Evolutionary conservation across 2,888 invertebrate species (phyloP), one percentile per base, ranked within the genome.

Genomic region (Noctua janthina): DNA sequence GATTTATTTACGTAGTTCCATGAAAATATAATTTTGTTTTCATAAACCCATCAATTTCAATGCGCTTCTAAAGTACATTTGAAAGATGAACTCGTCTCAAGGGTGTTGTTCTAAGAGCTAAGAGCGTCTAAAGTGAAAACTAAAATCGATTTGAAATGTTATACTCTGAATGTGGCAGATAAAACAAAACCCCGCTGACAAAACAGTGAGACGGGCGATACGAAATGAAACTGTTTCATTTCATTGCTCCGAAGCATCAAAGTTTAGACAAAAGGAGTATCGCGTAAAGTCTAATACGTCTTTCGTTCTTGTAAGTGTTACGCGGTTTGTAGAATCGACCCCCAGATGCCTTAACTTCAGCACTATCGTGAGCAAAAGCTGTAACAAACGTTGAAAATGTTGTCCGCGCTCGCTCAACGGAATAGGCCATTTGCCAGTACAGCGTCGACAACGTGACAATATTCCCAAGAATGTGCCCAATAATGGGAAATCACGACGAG

Each of bases 381-480:
- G 91, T 92, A 89, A 92, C 90, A 90, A 92, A 90, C 90, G 88
- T 85, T 89, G 90, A 91, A 92, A 93, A 93, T 92, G 92, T 90
- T 92, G 92, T 90, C 91, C 90, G 81, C 80, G 76, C 83, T 82
- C 84, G 79, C 89, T 90, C 87, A 82, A 85, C 79, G 74, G 88
- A 92, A 93, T 92, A 89, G 90, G 84, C 93, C 89, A 92, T 93
- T 93, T 89, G 81, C 82, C 78, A 88, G 89, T 83, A 88, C 85
- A 87, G 85, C 85, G 87, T 73, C 88, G 86, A 83, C 89, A 90
- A 92, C 91, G 92, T 92, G 91, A 91, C 92, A 91, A 91, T 92
- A 92, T 92, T 92, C 88, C 86, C 88, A 91, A 91, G 92, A 92
- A 92, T 92, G 89, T 90, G 86, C 79, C 89, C 91, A 91, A 84